Evolutionary conservation across 2,888 invertebrate species (phyloP), one percentile per base, ranked within the genome.

Genomic region (Xestia xanthographa): DNA sequence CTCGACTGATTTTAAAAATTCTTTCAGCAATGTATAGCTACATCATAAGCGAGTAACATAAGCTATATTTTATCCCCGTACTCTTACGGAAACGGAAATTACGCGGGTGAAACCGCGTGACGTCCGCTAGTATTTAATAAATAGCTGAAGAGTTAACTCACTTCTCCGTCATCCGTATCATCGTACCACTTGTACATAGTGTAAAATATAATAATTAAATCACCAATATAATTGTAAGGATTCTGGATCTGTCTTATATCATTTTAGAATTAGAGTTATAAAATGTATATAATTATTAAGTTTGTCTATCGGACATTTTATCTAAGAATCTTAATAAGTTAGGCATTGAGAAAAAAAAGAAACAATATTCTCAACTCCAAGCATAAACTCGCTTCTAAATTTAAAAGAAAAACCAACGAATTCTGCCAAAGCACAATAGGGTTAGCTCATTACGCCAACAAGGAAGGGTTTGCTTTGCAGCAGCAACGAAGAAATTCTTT

Each of bases 401-500:
- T n/a, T n/a, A 78, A 79, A 41, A 79, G 34, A 81, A 79, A 56
- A 70, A 66, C 29, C 78, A 65, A 56, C 43, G 38, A 75, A 79
- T 86, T 66, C 56, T 63, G 14, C 67, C 78, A 68, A 79, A 77
- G 77, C 72, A 82, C 69, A 87, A 85, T 84, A 65, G 65, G 77
- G 82, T 77, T 79, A 75, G 79, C 81, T 83, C 84, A 80, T 87
- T 86, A 87, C 75, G 82, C 79, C 88, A 89, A 91, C 90, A 89
- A n/a, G n/a, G n/a, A 17, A 89, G 91, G 90, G 87, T 91, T 84
- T 75, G 78, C 70, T 73, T 83, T 63, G 22, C 43, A 53, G 41
- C 12, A 53, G 53, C 70, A 79, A 29, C 75, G 75, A 78, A 80
- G 73, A 78, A 84, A 79, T 86, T 83, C 72, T 86, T 84, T 79